These are phyloP conservation scores for Hoplostethus atlanticus DNA, from an alignment of 2,797 vertebrate genomes.

Conservation along the genomic window DNA sequence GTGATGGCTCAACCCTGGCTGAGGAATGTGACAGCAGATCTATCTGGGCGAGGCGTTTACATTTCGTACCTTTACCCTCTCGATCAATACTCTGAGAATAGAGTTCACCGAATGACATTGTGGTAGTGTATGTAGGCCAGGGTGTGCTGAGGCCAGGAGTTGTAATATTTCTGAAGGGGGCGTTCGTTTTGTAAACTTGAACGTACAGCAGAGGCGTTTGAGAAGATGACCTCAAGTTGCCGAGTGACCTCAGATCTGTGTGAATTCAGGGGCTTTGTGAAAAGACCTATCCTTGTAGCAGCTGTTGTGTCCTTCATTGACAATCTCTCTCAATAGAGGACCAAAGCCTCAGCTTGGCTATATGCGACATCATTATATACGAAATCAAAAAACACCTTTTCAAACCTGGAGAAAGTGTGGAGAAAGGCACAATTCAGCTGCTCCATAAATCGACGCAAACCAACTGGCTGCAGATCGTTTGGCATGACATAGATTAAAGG, in stretches of 20 bases:
- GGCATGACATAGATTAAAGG: slow-evolving; percentile 38
- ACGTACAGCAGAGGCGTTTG: slow-evolving; percentile 47
- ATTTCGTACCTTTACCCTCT: slow-evolving; percentile 66
- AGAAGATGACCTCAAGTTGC: slow-evolving; percentile 73
- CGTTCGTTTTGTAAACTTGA: slow-evolving; percentile 42
- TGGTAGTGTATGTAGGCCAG: slow-evolving; percentile 19
- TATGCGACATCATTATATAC: background rate
- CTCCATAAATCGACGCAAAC: slow-evolving; percentile 14
- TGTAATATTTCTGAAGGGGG: slow-evolving; percentile 31
- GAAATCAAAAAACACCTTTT: slow-evolving; percentile 26
- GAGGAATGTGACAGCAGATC: slow-evolving; percentile 81
- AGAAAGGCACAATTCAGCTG: background rate
- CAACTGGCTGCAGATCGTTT: slow-evolving; percentile 33
- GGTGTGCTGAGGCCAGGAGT: slow-evolving; percentile 11
- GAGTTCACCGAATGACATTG: slow-evolving; percentile 73
- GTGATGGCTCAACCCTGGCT: slow-evolving; percentile 64
- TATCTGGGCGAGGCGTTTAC: slow-evolving; percentile 75
- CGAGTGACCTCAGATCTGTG: slow-evolving; percentile 51
- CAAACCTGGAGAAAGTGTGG: background rate
- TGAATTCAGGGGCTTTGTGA: slow-evolving; percentile 47
- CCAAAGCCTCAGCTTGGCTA: background rate
- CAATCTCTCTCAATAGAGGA: background rate
- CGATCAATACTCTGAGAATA: slow-evolving; percentile 83
- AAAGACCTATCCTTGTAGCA: slow-evolving; percentile 15
- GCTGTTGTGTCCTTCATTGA: slow-evolving; percentile 22